Evolutionary conservation across 2,888 invertebrate genomes (phyloP).

Genomic region (Drosophila nr. perissopoda): DNA sequence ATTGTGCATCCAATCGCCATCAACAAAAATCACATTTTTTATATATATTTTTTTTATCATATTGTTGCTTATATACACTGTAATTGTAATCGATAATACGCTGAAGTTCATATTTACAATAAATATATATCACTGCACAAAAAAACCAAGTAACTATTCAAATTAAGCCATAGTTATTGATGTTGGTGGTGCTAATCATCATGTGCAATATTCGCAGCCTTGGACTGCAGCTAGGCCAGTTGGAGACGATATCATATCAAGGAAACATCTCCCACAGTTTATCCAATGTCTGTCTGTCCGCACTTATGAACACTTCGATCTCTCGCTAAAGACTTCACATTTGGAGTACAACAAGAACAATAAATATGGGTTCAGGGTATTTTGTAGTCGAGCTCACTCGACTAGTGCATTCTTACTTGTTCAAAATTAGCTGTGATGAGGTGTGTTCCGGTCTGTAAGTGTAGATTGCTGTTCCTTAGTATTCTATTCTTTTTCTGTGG

Average conservation of each 20-base stretch:
- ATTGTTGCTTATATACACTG: not conserved
- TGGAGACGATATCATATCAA: not conserved
- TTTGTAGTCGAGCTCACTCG: not conserved
- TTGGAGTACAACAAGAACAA: not conserved
- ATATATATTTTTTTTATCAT: not conserved
- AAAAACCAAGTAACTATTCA: not conserved
- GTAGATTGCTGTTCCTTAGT: not conserved
- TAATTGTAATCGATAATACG: not conserved
- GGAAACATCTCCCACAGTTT: not conserved
- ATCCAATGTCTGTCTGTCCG: too few relatives aligned
- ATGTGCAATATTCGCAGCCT: too few relatives aligned
- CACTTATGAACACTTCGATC: not conserved
- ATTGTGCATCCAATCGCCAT: conserved; percentile 3
- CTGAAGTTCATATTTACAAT: not conserved
- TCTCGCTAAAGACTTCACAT: not conserved
- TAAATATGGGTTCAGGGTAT: not conserved
- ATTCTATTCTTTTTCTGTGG: not conserved
- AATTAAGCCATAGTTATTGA: not conserved
- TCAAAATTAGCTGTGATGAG: not conserved
- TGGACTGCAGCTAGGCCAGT: not conserved
- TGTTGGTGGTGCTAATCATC: not conserved
- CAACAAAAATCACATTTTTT: not conserved
- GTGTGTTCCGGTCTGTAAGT: too few relatives aligned
- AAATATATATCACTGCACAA: not conserved
- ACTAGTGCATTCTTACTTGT: not conserved